Percentiles rank a stretch among this genome's conserved stretches.
phyloP scores from a whole-genome alignment of 2,113 vertebrate genomes.

The Eurypyga helias region DNA sequence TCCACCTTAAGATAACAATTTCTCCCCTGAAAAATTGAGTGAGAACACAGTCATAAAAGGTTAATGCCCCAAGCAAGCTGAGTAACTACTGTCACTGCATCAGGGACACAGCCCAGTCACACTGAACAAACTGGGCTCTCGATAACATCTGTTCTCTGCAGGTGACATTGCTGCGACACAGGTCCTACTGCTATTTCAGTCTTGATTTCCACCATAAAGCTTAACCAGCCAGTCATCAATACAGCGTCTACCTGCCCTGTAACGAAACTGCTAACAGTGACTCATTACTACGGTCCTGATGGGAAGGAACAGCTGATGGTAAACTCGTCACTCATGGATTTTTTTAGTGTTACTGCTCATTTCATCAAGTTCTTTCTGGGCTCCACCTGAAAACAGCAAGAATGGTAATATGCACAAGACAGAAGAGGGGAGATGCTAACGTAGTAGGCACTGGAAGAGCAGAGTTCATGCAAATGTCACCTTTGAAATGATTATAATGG shows the following conservation, averaged over 20 bases:
- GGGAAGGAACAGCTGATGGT: background rate
- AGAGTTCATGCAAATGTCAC: constrained; percentile 5
- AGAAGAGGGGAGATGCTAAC: background rate
- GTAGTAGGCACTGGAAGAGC: background rate
- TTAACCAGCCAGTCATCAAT: background rate
- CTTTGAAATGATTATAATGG: background rate
- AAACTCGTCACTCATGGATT: background rate
- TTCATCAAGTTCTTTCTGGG: background rate
- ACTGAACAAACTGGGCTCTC: background rate
- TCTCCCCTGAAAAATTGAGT: background rate
- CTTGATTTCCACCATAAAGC: background rate
- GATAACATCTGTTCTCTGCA: background rate
- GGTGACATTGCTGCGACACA: background rate
- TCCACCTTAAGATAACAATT: background rate
- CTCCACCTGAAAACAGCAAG: background rate
- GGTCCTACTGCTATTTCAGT: background rate
- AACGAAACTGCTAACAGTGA: background rate
- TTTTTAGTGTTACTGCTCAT: background rate
- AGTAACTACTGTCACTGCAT: background rate
- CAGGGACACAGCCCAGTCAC: background rate
- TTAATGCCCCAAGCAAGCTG: background rate
- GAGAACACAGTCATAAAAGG: background rate
- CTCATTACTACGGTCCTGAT: background rate
- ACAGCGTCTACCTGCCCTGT: background rate
- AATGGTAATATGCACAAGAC: background rate